Base-by-base conservation (phyloP, 2,888 invertebrate species). In the Scotopteryx bipunctaria region DNA sequence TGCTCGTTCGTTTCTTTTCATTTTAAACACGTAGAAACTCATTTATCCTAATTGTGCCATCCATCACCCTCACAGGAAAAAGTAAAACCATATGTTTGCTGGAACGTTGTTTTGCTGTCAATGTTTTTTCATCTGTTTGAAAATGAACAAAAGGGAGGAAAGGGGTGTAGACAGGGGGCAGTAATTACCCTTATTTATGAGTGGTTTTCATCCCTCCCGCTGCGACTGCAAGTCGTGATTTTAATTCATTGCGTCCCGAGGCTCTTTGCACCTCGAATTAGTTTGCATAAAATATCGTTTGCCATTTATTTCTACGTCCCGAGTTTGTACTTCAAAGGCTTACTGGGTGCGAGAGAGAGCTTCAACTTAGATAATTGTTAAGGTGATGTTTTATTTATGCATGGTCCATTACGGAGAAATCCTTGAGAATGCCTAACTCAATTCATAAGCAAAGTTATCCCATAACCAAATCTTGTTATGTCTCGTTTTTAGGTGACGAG, bases 401-500 rank as follows among this genome's bases (percentile, higher is more conserved):
- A 35, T 11, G 21, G 29, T 29, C 35, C 45, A 45, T 52, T 52
- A 46, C 14, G 36, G 21, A 14, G 25, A 41, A 14, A 32, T 25
- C 32, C 32, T 42, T 36, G 31, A 15, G 9, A 25, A 42, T n/a
- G n/a, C n/a, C n/a, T 29, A 40, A 40, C 27, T 42, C 35, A 31
- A 37, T 46, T 46, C 61, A 64, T 57, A 58, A 45, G 55, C 13
- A 37, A 16, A 16, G 19, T 45, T 14, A 17, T 35, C 36, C 16
- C 4, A 15, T n/a, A 33, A 43, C 8, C 14, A 25, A 25, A 17
- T 17, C 23, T 32, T 3, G 1, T 6, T 31, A 17, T 15, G 5
- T 1, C n/a, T n/a, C n/a, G n/a, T n/a, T n/a, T n/a, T n/a, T 92
- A 97, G 97, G 94, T 90, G 97, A 97, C 69, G 95, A 96, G 60